A percentile compares a stretch with the other conserved stretches of the same genome.
phyloP scores from a whole-genome alignment of 1,140 invertebrate species.

The Neodiprion virginianus region DNA sequence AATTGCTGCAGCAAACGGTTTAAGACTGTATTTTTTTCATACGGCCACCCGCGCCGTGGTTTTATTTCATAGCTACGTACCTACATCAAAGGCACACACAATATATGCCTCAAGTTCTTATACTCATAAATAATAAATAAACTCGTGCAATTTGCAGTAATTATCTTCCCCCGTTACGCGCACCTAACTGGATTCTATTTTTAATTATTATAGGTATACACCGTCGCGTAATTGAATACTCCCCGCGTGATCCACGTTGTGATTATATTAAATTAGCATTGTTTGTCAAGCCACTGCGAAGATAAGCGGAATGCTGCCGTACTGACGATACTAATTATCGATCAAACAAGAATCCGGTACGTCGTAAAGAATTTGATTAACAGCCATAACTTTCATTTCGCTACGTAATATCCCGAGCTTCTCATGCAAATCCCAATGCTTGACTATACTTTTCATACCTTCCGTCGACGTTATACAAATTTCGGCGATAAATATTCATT shows the following conservation, averaged over 20 bases:
- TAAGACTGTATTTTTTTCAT: background rate
- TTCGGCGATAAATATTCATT: too few relatives aligned
- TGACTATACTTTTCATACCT: too few relatives aligned
- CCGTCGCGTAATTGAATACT: too few relatives aligned
- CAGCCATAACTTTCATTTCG: background rate
- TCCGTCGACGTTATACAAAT: too few relatives aligned
- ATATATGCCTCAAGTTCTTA: background rate
- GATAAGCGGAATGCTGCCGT: too few relatives aligned
- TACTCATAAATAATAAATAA: slow-evolving; percentile 5
- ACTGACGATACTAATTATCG: too few relatives aligned
- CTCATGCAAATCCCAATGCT: too few relatives aligned
- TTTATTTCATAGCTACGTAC: background rate
- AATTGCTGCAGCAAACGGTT: background rate
- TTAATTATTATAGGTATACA: background rate
- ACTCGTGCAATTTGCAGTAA: slow-evolving; percentile 2
- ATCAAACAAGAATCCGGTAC: too few relatives aligned
- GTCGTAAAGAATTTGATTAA: background rate
- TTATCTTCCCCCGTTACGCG: slow-evolving; percentile 1
- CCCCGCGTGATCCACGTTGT: background rate
- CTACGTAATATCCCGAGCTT: too few relatives aligned
- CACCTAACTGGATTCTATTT: background rate
- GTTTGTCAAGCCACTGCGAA: background rate
- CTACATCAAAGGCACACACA: too few relatives aligned
- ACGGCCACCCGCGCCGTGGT: background rate
- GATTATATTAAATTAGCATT: background rate